Evolutionary conservation across 37 sponge, comb jelly and placozoan species (phyloP).

Genomic region (Mnemiopsis leidyi): DNA sequence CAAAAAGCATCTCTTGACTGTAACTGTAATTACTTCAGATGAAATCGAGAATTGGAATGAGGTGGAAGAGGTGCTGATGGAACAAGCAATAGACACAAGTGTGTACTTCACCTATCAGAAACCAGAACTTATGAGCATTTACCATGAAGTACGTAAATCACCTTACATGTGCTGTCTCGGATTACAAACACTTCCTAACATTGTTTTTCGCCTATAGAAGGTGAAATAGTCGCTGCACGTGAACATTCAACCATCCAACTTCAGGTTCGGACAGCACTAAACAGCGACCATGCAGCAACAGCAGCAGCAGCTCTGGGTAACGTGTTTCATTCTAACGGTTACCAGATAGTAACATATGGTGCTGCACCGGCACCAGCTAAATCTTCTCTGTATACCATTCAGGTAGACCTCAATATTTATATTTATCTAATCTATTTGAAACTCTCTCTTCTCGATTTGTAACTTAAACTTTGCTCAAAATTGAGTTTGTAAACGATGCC

Average conservation of each 20-base stretch:
- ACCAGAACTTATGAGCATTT: neutral
- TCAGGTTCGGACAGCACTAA: conserved; percentile 37
- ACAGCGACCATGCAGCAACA: conserved; percentile 49
- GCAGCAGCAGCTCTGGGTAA: conserved; percentile 44
- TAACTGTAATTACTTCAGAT: no score
- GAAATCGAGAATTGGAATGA: conserved; percentile 12
- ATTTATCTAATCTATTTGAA: no score
- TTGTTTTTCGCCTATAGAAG: no score
- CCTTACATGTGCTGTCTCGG: no score
- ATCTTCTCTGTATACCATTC: conserved; percentile 11
- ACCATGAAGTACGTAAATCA: neutral
- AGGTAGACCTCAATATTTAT: neutral
- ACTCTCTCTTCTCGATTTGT: no score
- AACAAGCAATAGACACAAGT: conserved; percentile 12
- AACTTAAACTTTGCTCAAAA: no score
- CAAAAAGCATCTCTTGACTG: no score
- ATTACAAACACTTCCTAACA: no score
- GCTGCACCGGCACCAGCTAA: conserved; percentile 8
- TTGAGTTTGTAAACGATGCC: no score
- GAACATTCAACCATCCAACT: neutral
- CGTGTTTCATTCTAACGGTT: conserved; percentile 51
- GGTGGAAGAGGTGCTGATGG: conserved; percentile 32
- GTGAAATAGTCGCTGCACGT: no score
- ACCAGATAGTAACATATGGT: conserved; percentile 42
- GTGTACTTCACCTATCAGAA: conserved; percentile 44